Conservation (phyloP, 1,140 invertebrate species). For the Macrocentrus cingulum region DNA sequence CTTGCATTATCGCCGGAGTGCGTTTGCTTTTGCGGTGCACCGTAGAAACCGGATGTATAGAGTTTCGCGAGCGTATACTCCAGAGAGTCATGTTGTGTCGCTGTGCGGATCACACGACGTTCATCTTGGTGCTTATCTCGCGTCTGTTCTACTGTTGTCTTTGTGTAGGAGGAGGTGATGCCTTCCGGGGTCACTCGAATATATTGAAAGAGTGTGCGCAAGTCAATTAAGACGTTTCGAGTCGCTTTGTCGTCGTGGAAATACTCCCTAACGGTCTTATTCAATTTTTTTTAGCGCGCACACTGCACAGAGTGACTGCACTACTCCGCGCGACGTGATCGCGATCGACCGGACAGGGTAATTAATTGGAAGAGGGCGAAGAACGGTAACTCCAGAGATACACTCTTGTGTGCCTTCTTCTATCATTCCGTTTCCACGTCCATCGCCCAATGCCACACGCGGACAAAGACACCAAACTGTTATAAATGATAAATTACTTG, state of each 20-base stretch:
- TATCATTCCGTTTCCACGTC: background rate
- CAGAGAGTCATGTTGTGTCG: slow-evolving; percentile 10
- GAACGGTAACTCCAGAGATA: slow-evolving; percentile 20
- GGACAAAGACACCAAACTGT: background rate
- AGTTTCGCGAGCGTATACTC: slow-evolving; percentile 16
- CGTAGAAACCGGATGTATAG: slow-evolving; percentile 18
- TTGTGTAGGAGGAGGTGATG: too few relatives aligned
- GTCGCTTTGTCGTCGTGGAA: too few relatives aligned
- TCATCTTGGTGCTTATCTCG: background rate
- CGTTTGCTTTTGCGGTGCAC: slow-evolving; percentile 14
- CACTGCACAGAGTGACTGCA: slow-evolving; percentile 2
- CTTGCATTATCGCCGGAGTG: slow-evolving; percentile 25
- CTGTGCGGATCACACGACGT: background rate
- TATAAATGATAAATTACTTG: too few relatives aligned
- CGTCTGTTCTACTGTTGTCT: background rate
- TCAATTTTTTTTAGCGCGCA: slow-evolving; percentile 1
- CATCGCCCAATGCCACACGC: background rate
- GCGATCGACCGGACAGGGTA: slow-evolving; percentile 20
- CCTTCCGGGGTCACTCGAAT: too few relatives aligned
- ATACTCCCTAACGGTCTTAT: background rate
- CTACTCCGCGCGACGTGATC: slow-evolving; percentile 6
- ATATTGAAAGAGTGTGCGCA: too few relatives aligned
- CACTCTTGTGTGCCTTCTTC: background rate
- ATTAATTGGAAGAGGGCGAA: slow-evolving; percentile 23
- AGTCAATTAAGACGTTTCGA: too few relatives aligned